Percentiles rank a stretch among this genome's conserved stretches.
Evolutionary conservation across 2,888 invertebrate species (phyloP).

Genomic region (Nowickia ferox): DNA sequence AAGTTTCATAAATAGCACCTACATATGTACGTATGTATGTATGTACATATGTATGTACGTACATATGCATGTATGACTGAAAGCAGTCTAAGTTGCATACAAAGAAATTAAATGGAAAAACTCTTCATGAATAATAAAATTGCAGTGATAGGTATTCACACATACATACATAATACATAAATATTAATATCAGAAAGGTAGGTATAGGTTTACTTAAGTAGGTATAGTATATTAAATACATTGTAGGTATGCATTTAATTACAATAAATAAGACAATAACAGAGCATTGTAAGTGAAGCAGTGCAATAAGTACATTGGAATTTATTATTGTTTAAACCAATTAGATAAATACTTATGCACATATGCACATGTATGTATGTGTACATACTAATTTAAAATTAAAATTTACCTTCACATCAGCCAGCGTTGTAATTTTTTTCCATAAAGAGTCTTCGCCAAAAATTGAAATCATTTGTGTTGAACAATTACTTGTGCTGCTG

Average conservation of each 20-base stretch:
- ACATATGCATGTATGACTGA: neutral
- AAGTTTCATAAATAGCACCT: neutral
- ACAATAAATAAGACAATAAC: conserved; percentile 26
- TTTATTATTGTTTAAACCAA: neutral
- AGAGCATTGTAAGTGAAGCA: neutral
- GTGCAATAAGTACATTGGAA: neutral
- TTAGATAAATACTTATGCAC: neutral
- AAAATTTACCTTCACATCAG: conserved; percentile 81
- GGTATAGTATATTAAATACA: neutral
- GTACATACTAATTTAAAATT: neutral
- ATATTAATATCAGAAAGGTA: conserved; percentile 25
- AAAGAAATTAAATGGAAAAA: conserved; percentile 37
- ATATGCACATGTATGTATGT: neutral
- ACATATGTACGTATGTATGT: neutral
- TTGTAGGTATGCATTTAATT: neutral
- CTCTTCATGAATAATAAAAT: conserved; percentile 48
- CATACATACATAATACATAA: conserved; percentile 43
- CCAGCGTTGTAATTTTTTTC: conserved; percentile 82
- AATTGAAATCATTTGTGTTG: conserved; percentile 82
- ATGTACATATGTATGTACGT: neutral
- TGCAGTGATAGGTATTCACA: too few species aligned
- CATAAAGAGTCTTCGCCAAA: conserved; percentile 82
- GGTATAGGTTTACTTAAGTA: conserved; percentile 1
- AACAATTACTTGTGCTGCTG: conserved; percentile 73
- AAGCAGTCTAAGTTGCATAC: conserved; percentile 9